Base-by-base conservation (phyloP, 2,888 invertebrate genomes). In the Perizoma flavofasciatum region DNA sequence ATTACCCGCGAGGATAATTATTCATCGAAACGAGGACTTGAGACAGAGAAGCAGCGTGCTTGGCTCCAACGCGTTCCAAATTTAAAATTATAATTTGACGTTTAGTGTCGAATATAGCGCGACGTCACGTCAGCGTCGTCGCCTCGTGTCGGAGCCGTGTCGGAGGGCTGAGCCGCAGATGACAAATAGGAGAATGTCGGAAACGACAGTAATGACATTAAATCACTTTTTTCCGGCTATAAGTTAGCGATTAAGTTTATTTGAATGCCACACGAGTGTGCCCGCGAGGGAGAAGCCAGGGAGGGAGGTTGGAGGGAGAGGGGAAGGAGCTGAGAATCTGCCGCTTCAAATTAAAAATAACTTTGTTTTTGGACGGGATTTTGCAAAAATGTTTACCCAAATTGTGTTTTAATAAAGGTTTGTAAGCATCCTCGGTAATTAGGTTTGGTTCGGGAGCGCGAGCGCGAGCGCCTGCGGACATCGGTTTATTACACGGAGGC, bases 141-240 rank as follows among this genome's bases (percentile, higher is more conserved):
- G 9, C 40, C 8, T 4, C 33, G 8, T 8, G 5, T 33, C 46
- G 46, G 48, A 6, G 9, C n/a, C 6, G 2, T 3, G 8, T 0
- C 45, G 53, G 61, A 32, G 44, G 54, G 59, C 56, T 32, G 22
- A 49, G 56, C 57, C 47, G 43, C 54, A 47, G 64, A 71, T 73
- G 78, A 75, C 72, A 74, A 72, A 75, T 67, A 61, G 70, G 62
- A 61, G 66, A 52, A 55, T 59, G 74, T 70, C 75, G 73, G 74
- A 68, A 72, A 61, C 65, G 71, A 59, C 65, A 62, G 68, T 65
- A 63, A 74, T 69, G 69, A 68, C 74, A 72, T 67, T 78, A 75
- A 76, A 75, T 78, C 78, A 76, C 69, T 65, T 68, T 71, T 65
- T 71, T 78, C 78, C 80, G 75, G 76, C 67, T 61, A 72, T 79